Evolutionary conservation across 2,888 invertebrate genomes (phyloP).

Genomic region (Cephus spinipes): DNA sequence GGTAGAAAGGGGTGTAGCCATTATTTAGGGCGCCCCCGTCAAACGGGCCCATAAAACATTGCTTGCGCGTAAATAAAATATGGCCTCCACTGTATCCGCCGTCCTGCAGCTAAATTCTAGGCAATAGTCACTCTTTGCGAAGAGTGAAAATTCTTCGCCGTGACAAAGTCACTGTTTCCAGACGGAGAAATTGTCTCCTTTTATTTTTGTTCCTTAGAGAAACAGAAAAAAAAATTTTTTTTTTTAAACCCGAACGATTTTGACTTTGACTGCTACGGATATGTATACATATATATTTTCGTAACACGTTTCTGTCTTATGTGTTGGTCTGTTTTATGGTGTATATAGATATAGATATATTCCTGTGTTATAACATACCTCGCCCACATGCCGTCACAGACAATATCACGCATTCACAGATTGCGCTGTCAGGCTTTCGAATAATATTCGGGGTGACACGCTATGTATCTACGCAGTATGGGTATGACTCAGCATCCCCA

Average conservation of each 20-base stretch:
- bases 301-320: no score
- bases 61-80: constrained; percentile 56
- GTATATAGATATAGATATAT: neutral
- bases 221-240: no score
- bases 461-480: constrained; percentile 43
- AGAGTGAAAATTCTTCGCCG: no score
- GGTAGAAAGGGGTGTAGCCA: constrained; percentile 19
- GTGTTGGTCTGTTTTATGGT: no score
- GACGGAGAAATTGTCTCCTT: no score
- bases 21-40: constrained; percentile 52
- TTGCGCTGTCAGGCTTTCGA: constrained; percentile 58
- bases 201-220: no score
- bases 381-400: constrained; percentile 20
- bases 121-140: no score
- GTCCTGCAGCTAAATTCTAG: no score
- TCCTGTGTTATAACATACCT: neutral
- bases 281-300: no score
- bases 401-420: constrained; percentile 60
- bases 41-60: constrained; percentile 55
- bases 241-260: no score
- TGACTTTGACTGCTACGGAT: no score
- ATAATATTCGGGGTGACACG: constrained; percentile 60
- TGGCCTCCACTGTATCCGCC: constrained; percentile 20
- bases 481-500: constrained; percentile 59
- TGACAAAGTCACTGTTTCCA: no score